Conservation (phyloP, 2,113 vertebrate genomes). For the Nibea coibor region DNA sequence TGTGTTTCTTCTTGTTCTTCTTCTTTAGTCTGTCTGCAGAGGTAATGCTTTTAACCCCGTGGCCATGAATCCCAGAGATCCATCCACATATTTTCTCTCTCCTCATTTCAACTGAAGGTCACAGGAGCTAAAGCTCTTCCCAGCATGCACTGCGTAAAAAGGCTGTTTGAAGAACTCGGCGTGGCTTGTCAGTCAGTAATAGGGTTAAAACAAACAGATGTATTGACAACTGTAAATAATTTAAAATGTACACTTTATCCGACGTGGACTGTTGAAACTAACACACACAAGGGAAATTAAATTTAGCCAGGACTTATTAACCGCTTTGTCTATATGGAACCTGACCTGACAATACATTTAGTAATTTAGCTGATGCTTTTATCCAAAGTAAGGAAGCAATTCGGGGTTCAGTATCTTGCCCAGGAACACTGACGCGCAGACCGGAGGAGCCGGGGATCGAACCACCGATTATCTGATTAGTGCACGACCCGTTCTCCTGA, state of each 20-base stretch:
- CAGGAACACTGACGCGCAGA: no score
- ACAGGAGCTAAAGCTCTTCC: background rate
- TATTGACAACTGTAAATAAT: background rate
- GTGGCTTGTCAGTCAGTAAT: background rate
- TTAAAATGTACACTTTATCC: constrained; percentile 8
- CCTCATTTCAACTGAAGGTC: constrained; percentile 2
- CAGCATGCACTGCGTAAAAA: background rate
- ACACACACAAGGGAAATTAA: background rate
- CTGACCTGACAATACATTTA: background rate
- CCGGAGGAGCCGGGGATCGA: no score
- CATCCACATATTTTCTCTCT: constrained; percentile 1
- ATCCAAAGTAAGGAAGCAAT: no score
- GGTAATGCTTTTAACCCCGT: constrained; percentile 11
- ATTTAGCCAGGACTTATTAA: background rate
- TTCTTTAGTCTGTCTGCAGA: background rate
- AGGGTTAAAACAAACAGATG: constrained; percentile 1
- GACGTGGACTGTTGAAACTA: background rate
- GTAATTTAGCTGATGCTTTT: no score
- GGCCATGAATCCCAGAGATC: background rate
- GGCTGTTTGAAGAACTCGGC: background rate
- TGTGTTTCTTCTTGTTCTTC: background rate
- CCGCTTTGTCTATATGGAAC: background rate
- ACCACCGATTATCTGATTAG: no score
- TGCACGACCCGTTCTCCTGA: no score
- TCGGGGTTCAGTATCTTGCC: no score